A percentile compares a stretch with the other conserved stretches of the same genome.
phyloP scores from a whole-genome alignment of 2,888 invertebrate genomes.

The Agriopis marginaria region DNA sequence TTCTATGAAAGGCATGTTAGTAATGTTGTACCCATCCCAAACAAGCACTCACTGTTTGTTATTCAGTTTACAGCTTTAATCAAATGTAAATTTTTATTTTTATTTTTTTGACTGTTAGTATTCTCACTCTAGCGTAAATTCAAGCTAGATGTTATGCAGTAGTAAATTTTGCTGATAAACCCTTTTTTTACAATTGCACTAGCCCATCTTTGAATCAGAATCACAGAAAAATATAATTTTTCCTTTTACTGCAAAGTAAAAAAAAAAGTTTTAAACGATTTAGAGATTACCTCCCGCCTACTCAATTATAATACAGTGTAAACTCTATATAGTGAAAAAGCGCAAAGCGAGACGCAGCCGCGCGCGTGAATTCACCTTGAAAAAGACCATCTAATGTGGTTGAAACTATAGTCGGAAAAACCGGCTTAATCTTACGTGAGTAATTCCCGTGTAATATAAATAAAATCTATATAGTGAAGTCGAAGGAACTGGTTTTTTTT shows the following conservation, averaged over 20 bases:
- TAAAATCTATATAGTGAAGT: no score
- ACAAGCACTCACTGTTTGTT: conserved; percentile 58
- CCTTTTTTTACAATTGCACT: neutral
- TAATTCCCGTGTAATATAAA: no score
- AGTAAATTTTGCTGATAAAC: neutral
- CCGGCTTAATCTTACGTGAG: no score
- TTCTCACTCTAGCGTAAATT: conserved; percentile 45
- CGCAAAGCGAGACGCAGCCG: no score
- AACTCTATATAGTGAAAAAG: no score
- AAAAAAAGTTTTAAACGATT: no score
- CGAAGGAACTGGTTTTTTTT: no score
- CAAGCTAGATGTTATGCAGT: conserved; percentile 37
- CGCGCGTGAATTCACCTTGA: no score
- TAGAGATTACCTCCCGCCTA: no score
- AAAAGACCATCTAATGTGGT: no score
- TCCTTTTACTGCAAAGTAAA: neutral
- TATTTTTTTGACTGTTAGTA: conserved; percentile 54
- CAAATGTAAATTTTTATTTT: conserved; percentile 48
- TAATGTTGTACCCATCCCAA: conserved; percentile 54
- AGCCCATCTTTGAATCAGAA: conserved; percentile 18
- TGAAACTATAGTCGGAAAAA: no score
- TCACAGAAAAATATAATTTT: conserved; percentile 19
- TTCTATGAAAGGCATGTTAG: conserved; percentile 49
- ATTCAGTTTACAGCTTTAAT: conserved; percentile 56
- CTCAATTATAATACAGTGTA: no score